Evolutionary conservation across 2,888 invertebrate species (phyloP), one percentile per base, ranked within the genome.

Genomic region (Drosophila parthenogenetica): DNA sequence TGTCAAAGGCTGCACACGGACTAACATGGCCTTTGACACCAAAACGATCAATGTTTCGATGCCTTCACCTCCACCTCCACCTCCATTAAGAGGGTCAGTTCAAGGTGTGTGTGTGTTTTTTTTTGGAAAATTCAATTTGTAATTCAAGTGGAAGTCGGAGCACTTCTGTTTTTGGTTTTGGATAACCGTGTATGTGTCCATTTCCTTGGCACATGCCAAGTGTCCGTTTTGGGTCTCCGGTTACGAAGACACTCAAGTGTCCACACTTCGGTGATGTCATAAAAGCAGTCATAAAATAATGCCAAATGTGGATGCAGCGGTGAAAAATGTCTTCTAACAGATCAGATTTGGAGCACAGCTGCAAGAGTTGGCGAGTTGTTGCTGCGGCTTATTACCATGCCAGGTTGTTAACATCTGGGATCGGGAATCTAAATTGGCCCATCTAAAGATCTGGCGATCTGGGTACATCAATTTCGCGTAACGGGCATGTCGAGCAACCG

Each of bases 191-290:
- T 50, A 37, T 11, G 11, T 67, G 73, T 83, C 74, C 69, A 73
- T 87, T 87, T 87, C 85, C 87, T 68, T 85, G 79, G 85, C 85
- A 85, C 85, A 85, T 77, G 85, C 87, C 87, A 85, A 84, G 79
- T 76, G 74, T 72, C 63, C 66, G 70, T 53, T 48, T 50, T 45
- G 40, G 66, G 71, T 85, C 69, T 85, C 79, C 60, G 53, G 71
- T 85, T 85, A 68, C 84, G 69, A 80, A 80, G 80, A 73, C 80
- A 37, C 71, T 80, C 67, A 80, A 80, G 81, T 77, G 79, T 73
- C 50, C 29, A 29, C 29, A 29, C 29, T 29, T 8, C 8, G 29
- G 7, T 39, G 50, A 39, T 25, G 43, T 64, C 55, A 37, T 46
- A 35, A 35, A 35, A 35, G 74, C 70, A 63, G 77, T 73, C 79